Evolutionary conservation across 1,140 invertebrate genomes (phyloP).

Genomic region (Dufourea novaeangliae): DNA sequence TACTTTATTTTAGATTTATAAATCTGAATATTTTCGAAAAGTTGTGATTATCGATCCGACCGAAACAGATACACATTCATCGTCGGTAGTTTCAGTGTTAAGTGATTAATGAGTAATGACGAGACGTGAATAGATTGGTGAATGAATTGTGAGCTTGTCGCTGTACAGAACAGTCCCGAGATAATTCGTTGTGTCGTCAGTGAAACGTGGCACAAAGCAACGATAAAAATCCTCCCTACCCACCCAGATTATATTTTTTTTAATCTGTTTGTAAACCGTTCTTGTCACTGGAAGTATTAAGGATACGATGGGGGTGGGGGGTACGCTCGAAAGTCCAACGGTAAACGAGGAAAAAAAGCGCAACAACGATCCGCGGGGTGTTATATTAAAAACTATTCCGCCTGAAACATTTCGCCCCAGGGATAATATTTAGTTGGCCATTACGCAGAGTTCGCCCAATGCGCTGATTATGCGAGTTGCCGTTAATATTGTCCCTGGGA

Average conservation of each 20-base stretch:
- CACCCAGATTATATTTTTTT: neutral
- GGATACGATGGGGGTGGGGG: neutral
- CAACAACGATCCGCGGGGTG: slow-evolving; percentile 7
- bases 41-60: no score
- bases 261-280: neutral
- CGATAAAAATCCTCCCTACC: neutral
- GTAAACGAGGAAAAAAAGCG: neutral
- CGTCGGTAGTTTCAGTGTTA: no score
- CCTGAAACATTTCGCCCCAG: slow-evolving; percentile 8
- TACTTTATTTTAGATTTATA: no score
- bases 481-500: slow-evolving; percentile 40
- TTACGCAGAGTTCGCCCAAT: slow-evolving; percentile 13
- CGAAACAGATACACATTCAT: no score
- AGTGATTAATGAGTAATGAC: no score
- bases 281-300: neutral
- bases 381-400: slow-evolving; percentile 44
- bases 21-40: no score
- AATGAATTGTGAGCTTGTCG: no score
- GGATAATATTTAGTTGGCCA: slow-evolving; percentile 39
- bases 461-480: slow-evolving; percentile 36
- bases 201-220: no score
- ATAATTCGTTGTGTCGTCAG: no score
- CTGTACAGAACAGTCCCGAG: no score
- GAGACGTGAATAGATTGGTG: no score
- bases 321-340: no score